phyloP scores from a whole-genome alignment of 2,113 vertebrate species.

The Argyrosomus japonicus region DNA sequence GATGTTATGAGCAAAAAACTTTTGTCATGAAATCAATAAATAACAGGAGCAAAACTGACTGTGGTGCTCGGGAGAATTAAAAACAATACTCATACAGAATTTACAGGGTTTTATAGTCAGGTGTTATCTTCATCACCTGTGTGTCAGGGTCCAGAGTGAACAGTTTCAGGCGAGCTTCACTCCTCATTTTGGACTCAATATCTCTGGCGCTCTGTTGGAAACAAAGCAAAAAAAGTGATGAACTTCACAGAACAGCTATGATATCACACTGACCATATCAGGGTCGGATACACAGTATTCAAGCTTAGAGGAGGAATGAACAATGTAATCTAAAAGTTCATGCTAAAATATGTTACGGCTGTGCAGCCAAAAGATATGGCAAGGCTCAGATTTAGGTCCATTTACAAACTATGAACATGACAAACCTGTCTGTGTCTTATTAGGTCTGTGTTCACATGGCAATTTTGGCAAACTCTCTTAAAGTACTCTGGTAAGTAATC shows the following conservation, averaged over 20 bases:
- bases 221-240: conserved; percentile 24
- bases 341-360: too few species aligned
- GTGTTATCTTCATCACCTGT: conserved; percentile 85
- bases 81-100: background rate
- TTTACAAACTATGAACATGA: too few species aligned
- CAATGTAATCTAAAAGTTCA: too few species aligned
- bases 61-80: background rate
- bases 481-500: too few species aligned
- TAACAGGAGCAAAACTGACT: background rate
- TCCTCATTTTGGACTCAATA: conserved; percentile 92
- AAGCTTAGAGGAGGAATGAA: background rate
- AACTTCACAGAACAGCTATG: background rate
- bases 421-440: too few species aligned
- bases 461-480: too few species aligned
- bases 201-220: conserved; percentile 90
- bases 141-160: conserved; percentile 96
- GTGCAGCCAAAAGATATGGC: too few species aligned
- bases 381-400: too few species aligned
- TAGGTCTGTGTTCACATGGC: too few species aligned
- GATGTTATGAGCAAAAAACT: conserved; percentile 12
- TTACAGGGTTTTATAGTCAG: background rate
- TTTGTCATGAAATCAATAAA: background rate
- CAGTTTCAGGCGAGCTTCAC: conserved; percentile 93
- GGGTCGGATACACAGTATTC: background rate
- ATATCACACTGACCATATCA: background rate